phyloP scores from a whole-genome alignment of 1,140 invertebrate genomes.

The Trichomalopsis sarcophagae region DNA sequence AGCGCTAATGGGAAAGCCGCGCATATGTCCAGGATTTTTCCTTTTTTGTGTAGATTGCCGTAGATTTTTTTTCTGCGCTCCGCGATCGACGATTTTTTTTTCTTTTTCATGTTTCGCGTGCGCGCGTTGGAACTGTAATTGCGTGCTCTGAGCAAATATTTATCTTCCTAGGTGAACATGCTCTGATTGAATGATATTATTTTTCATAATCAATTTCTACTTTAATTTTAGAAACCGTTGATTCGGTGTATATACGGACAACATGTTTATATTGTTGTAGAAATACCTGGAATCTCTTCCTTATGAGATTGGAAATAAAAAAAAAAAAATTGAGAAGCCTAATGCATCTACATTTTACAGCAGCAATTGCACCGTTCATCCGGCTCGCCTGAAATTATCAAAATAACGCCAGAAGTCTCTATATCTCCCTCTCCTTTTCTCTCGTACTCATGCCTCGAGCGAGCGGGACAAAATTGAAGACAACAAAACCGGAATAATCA shows the following conservation, averaged over 20 bases:
- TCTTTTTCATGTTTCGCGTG: conserved; percentile 2
- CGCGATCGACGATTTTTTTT: not conserved
- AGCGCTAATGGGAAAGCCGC: conserved; percentile 40
- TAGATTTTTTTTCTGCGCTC: not conserved
- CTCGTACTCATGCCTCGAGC: not conserved
- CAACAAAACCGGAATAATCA: conserved; percentile 28
- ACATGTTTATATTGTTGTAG: not conserved
- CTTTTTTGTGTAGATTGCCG: conserved; percentile 1
- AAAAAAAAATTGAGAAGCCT: not conserved
- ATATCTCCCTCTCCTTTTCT: not conserved
- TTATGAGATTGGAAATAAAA: not conserved
- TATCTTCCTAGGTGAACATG: not conserved
- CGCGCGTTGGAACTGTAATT: not conserved
- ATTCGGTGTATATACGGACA: not conserved
- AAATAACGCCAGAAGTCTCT: not conserved
- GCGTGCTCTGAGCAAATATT: conserved; percentile 13
- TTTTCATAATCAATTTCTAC: not conserved
- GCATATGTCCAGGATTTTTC: conserved; percentile 18
- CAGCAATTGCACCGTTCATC: not conserved
- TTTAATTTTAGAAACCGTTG: not conserved
- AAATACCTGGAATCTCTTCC: not conserved
- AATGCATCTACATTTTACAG: not conserved
- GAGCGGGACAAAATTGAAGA: conserved; percentile 29
- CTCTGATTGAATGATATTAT: not conserved
- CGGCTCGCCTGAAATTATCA: conserved; percentile 1